Percentiles rank a stretch among this genome's conserved stretches.
These are phyloP conservation scores for Lates calcarifer DNA, from an alignment of 2,113 vertebrate species.

Conservation along the genomic window DNA sequence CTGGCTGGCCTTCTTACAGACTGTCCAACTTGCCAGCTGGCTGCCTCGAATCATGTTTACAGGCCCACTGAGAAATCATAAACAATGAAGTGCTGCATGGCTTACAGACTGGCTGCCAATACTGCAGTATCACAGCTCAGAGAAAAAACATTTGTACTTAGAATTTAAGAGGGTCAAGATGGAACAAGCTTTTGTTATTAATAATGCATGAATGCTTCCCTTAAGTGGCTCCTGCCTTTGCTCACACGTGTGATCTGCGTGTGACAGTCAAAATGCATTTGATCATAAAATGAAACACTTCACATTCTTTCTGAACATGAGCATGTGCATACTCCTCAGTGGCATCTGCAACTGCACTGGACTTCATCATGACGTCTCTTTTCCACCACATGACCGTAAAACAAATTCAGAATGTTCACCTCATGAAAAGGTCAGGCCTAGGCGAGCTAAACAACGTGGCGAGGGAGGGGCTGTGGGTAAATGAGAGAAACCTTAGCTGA, in stretches of 20 bases:
- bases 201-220: conserved; percentile 37
- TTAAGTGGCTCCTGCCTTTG: conserved; percentile 34
- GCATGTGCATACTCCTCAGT: not conserved
- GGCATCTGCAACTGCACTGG: not conserved
- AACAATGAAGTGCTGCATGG: no score
- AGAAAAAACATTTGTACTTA: conserved; percentile 4
- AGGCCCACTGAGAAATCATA: conserved; percentile 9
- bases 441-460: not conserved
- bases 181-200: conserved; percentile 23
- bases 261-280: not conserved
- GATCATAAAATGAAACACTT: not conserved
- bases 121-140: not conserved
- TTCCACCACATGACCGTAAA: not conserved
- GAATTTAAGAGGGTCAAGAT: conserved; percentile 8
- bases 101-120: no score
- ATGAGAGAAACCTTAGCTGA: not conserved
- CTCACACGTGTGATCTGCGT: not conserved
- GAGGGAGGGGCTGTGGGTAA: not conserved
- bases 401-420: not conserved
- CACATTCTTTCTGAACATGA: not conserved
- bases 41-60: not conserved
- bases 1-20: not conserved
- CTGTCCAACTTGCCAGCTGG: conserved; percentile 11
- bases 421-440: not conserved
- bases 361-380: not conserved